Conservation (phyloP, 2,888 invertebrate genomes). For the Carcina quercana region DNA sequence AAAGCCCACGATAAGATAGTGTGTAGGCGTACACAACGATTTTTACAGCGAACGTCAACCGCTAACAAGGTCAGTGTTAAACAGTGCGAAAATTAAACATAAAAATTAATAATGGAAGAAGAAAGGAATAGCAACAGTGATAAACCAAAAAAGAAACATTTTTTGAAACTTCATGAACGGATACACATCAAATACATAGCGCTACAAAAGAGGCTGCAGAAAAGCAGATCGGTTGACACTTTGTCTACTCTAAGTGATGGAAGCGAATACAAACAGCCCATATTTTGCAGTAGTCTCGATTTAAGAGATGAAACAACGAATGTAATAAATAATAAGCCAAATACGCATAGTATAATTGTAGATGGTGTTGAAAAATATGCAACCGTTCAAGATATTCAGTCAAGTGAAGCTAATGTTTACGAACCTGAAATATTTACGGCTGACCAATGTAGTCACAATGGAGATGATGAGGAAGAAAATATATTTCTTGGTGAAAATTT, state of each 20-base stretch:
- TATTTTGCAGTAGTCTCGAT: slow-evolving; percentile 28
- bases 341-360: slow-evolving; percentile 23
- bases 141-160: slow-evolving; percentile 33
- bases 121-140: slow-evolving; percentile 19
- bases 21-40: slow-evolving; percentile 16
- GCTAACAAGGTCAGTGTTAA: slow-evolving; percentile 11
- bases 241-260: slow-evolving; percentile 35
- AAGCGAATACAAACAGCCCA: slow-evolving; percentile 28
- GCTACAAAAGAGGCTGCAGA: slow-evolving; percentile 54
- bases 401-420: slow-evolving; percentile 30
- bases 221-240: slow-evolving; percentile 53
- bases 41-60: slow-evolving; percentile 8
- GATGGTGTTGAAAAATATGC: slow-evolving; percentile 34
- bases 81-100: slow-evolving; percentile 7
- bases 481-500: slow-evolving; percentile 32
- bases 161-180: slow-evolving; percentile 45
- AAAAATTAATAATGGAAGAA: slow-evolving; percentile 29
- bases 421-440: slow-evolving; percentile 23
- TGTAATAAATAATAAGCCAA: slow-evolving; percentile 12
- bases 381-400: slow-evolving; percentile 26
- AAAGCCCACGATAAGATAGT: slow-evolving; percentile 36
- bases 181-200: slow-evolving; percentile 54
- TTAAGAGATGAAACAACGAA: slow-evolving; percentile 20
- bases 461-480: slow-evolving; percentile 27
- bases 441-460: slow-evolving; percentile 17